Percentiles rank a stretch among this genome's conserved stretches.
These are phyloP conservation scores for Drosophila conformis DNA, from an alignment of 2,888 invertebrate genomes.

Conservation along the genomic window DNA sequence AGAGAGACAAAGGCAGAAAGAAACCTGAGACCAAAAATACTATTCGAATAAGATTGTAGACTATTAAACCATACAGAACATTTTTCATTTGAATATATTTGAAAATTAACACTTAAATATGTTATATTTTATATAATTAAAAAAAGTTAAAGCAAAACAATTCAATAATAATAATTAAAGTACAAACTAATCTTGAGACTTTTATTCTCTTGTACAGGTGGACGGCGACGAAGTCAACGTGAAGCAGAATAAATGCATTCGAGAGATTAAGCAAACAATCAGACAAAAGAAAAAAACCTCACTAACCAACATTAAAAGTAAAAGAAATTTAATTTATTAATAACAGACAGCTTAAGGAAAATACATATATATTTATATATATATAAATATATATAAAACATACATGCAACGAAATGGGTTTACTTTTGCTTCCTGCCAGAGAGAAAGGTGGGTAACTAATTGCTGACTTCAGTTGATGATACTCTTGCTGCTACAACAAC, in stretches of 20 bases:
- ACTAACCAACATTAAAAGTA: slow-evolving; percentile 32
- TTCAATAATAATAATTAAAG: slow-evolving; percentile 17
- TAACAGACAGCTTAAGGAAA: slow-evolving; percentile 14
- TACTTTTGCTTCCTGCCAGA: slow-evolving; percentile 61
- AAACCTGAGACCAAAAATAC: not conserved
- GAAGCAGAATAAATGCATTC: slow-evolving; percentile 15
- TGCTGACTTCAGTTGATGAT: slow-evolving; percentile 6
- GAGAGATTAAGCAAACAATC: slow-evolving; percentile 23
- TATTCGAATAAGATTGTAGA: not conserved
- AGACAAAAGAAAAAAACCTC: slow-evolving; percentile 23
- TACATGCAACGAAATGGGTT: slow-evolving; percentile 74
- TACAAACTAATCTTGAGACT: slow-evolving; percentile 37
- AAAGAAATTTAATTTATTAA: slow-evolving; percentile 41
- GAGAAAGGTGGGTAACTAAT: slow-evolving; percentile 69
- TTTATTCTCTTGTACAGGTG: slow-evolving; percentile 40
- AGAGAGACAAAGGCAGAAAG: no score
- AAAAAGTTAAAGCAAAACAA: not conserved
- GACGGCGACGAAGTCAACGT: slow-evolving; percentile 38
- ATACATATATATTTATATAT: not conserved
- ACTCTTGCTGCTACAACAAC: not conserved
- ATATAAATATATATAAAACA: slow-evolving; percentile 17
- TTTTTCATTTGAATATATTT: not conserved
- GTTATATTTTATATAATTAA: not conserved
- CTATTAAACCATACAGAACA: not conserved
- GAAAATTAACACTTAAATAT: not conserved